Conservation (phyloP, 2,888 invertebrate species). For the Agonum fuliginosum region DNA sequence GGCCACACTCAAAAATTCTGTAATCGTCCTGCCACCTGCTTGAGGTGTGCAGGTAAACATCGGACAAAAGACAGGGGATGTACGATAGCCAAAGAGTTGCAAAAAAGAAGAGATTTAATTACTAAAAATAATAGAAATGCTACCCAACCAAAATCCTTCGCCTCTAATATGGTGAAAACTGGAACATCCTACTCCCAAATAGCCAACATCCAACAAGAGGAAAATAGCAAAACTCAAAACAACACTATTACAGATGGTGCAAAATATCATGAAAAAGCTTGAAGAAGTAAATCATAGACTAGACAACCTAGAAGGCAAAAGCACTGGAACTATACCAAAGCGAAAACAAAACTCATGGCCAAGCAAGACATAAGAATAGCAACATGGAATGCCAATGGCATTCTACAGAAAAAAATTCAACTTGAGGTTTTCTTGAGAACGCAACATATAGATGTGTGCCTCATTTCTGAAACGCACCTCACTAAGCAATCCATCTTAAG, state of each 20-base stretch:
- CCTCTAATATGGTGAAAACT: neutral
- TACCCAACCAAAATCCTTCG: neutral
- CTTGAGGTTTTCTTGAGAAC: too few species aligned
- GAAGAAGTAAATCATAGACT: conserved; percentile 49
- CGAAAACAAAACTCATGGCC: too few species aligned
- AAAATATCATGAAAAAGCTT: conserved; percentile 50
- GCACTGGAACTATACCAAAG: neutral
- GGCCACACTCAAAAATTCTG: conserved; percentile 43
- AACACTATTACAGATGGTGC: conserved; percentile 34
- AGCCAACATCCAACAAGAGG: neutral
- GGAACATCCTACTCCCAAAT: neutral
- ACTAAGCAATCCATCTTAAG: conserved; percentile 51
- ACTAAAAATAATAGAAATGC: neutral
- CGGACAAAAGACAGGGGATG: conserved; percentile 34
- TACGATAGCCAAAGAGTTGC: conserved; percentile 39
- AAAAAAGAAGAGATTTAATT: conserved; percentile 16
- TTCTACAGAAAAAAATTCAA: too few species aligned
- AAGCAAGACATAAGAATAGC: too few species aligned
- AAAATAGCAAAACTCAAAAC: neutral
- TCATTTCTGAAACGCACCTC: conserved; percentile 55
- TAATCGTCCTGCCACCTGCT: too few species aligned
- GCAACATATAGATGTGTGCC: conserved; percentile 57
- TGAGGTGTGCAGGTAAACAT: too few species aligned
- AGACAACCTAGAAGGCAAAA: conserved; percentile 49
- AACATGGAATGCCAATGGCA: too few species aligned